These are phyloP conservation scores for Tetramorium parvispinum DNA, from an alignment of 1,140 invertebrate genomes.

Conservation along the genomic window DNA sequence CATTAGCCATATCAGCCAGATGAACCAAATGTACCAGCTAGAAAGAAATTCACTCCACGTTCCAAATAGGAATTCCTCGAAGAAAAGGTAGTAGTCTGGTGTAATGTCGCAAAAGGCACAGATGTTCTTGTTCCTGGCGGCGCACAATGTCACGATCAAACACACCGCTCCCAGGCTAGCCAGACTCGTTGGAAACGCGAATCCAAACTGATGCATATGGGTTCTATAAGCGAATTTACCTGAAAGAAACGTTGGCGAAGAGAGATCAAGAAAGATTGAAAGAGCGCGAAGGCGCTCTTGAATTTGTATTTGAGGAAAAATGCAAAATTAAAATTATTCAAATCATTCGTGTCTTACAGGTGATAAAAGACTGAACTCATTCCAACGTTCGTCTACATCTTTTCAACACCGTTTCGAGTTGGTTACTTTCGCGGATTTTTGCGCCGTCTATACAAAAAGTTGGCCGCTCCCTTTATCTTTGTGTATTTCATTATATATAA, in stretches of 20 bases:
- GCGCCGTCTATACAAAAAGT: not conserved
- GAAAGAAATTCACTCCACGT: slow-evolving; percentile 86
- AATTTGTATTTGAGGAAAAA: not conserved
- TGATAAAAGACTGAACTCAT: no score
- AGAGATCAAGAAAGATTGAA: not conserved
- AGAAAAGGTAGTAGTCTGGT: slow-evolving; percentile 90
- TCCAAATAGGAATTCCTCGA: slow-evolving; percentile 86
- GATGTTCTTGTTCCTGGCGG: slow-evolving; percentile 86
- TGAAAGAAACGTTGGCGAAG: slow-evolving; percentile 75
- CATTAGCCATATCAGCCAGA: slow-evolving; percentile 90
- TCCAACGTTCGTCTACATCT: no score
- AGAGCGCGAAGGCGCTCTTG: not conserved
- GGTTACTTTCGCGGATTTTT: not conserved
- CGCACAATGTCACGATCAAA: slow-evolving; percentile 88
- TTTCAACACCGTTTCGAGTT: no score
- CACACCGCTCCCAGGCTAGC: slow-evolving; percentile 90
- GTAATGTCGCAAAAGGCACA: slow-evolving; percentile 88
- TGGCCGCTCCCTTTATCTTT: not conserved
- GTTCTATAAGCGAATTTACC: slow-evolving; percentile 94
- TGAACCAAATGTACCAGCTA: slow-evolving; percentile 88
- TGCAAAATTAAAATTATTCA: not conserved
- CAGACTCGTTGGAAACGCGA: slow-evolving; percentile 91
- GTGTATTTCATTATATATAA: not conserved
- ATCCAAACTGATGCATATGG: slow-evolving; percentile 93
- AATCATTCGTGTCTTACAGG: not conserved